phyloP scores from a whole-genome alignment of 1,140 invertebrate species.

The Amphibalanus amphitrite region DNA sequence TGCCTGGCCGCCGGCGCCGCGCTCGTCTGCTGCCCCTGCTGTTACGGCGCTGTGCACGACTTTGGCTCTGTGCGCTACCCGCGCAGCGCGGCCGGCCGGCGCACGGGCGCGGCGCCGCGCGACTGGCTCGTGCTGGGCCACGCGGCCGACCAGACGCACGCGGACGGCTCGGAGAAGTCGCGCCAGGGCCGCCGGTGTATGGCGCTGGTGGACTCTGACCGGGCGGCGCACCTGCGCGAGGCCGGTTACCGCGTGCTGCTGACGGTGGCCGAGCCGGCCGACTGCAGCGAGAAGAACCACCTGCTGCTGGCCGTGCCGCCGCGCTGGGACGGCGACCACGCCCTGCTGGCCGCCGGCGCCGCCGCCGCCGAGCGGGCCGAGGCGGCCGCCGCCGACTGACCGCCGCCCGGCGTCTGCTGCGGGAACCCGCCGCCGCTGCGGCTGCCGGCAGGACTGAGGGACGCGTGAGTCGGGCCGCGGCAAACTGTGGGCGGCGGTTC shows the following conservation, averaged over 20 bases:
- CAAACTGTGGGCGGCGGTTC: too few relatives aligned
- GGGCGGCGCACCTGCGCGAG: conserved; percentile 50
- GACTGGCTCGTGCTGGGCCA: conserved; percentile 68
- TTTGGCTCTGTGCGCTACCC: conserved; percentile 42
- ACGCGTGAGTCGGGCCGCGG: too few relatives aligned
- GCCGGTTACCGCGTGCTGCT: conserved; percentile 54
- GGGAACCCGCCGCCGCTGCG: too few relatives aligned
- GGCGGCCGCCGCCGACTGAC: too few relatives aligned
- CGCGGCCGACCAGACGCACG: conserved; percentile 66
- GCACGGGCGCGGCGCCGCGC: conserved; percentile 38
- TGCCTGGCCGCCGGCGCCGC: conserved; percentile 54
- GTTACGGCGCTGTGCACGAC: conserved; percentile 68
- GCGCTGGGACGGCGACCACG: too few relatives aligned
- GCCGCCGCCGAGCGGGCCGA: too few relatives aligned
- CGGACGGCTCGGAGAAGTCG: conserved; percentile 46
- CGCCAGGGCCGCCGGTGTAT: conserved; percentile 61
- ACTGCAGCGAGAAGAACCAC: conserved; percentile 87
- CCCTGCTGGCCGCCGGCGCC: too few relatives aligned
- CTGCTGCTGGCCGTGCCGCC: conserved; percentile 53
- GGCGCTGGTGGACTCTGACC: conserved; percentile 71
- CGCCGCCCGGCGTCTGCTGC: too few relatives aligned
- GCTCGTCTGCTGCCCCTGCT: conserved; percentile 86
- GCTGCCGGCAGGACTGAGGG: too few relatives aligned
- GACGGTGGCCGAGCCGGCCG: conserved; percentile 51
- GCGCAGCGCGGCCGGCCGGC: conserved; percentile 32